Evolutionary conservation across 2,888 invertebrate species (phyloP).

Genomic region (Lochmaea crataegi): DNA sequence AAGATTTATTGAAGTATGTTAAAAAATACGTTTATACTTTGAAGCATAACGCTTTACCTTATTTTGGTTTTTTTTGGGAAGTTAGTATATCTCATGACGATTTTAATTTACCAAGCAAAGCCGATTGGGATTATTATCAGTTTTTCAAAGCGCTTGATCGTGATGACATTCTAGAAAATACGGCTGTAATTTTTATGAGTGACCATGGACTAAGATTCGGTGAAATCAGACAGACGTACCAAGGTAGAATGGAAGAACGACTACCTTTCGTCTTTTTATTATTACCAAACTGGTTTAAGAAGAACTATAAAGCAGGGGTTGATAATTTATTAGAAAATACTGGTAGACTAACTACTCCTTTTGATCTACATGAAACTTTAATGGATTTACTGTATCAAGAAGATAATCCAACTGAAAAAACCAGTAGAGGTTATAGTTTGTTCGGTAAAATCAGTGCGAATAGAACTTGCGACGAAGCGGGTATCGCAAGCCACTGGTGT

Average conservation of each 20-base stretch:
- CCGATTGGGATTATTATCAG: slow-evolving; percentile 72
- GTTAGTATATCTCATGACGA: slow-evolving; percentile 81
- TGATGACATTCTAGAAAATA: slow-evolving; percentile 73
- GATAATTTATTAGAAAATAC: slow-evolving; percentile 72
- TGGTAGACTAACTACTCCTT: slow-evolving; percentile 76
- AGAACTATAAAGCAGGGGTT: slow-evolving; percentile 68
- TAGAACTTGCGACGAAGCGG: slow-evolving; percentile 76
- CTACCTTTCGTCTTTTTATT: slow-evolving; percentile 79
- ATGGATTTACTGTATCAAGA: slow-evolving; percentile 71
- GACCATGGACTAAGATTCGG: slow-evolving; percentile 87
- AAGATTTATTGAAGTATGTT: slow-evolving; percentile 22
- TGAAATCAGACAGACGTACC: slow-evolving; percentile 72
- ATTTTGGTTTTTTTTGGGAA: slow-evolving; percentile 84
- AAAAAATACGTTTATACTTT: slow-evolving; percentile 24
- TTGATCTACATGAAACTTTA: slow-evolving; percentile 80
- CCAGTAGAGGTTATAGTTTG: slow-evolving; percentile 55
- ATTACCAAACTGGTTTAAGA: slow-evolving; percentile 73
- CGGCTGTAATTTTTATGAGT: slow-evolving; percentile 79
- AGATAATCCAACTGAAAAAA: slow-evolving; percentile 71
- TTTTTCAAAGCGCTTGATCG: slow-evolving; percentile 72
- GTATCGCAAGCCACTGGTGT: slow-evolving; percentile 80
- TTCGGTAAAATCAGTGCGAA: slow-evolving; percentile 70
- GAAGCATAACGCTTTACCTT: slow-evolving; percentile 64
- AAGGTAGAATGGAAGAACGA: slow-evolving; percentile 84
- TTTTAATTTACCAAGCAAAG: slow-evolving; percentile 74